Evolutionary conservation across 2,113 vertebrate genomes (phyloP).

Genomic region (Sturnus vulgaris): DNA sequence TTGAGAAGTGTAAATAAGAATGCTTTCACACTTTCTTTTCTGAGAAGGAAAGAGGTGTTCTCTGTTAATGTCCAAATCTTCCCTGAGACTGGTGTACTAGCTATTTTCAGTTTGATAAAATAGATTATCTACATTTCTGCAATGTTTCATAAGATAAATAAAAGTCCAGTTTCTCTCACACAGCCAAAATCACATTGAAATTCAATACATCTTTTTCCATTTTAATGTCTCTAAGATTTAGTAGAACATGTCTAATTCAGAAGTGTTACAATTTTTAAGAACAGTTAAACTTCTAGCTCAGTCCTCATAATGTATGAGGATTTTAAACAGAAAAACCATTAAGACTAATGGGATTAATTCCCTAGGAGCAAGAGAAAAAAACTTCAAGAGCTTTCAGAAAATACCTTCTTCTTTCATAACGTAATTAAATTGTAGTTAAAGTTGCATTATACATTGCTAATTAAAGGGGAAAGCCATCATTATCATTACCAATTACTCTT

Average conservation of each 20-base stretch:
- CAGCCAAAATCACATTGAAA: not conserved
- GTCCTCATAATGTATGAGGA: not conserved
- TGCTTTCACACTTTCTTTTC: not conserved
- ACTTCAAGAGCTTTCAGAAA: not conserved
- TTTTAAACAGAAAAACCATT: slow-evolving; percentile 22
- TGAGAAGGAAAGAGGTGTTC: not conserved
- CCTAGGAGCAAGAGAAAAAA: not conserved
- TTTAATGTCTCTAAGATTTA: not conserved
- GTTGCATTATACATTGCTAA: slow-evolving; percentile 15
- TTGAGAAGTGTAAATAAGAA: not conserved
- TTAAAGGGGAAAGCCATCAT: not conserved
- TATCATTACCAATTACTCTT: not conserved
- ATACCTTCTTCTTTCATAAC: not conserved
- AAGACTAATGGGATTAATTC: slow-evolving; percentile 29
- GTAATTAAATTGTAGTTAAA: slow-evolving; percentile 18
- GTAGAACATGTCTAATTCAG: not conserved
- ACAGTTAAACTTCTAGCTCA: slow-evolving; percentile 4
- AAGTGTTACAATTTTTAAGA: not conserved
- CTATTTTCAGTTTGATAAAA: not conserved
- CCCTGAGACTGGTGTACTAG: not conserved
- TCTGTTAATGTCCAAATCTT: not conserved
- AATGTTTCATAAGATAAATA: not conserved
- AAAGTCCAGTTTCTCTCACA: not conserved
- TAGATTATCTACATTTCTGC: not conserved
- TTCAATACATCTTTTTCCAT: not conserved